Evolutionary conservation across 2,113 vertebrate genomes (phyloP), one percentile per base, ranked within the genome.

Genomic region (Zapornia atra): DNA sequence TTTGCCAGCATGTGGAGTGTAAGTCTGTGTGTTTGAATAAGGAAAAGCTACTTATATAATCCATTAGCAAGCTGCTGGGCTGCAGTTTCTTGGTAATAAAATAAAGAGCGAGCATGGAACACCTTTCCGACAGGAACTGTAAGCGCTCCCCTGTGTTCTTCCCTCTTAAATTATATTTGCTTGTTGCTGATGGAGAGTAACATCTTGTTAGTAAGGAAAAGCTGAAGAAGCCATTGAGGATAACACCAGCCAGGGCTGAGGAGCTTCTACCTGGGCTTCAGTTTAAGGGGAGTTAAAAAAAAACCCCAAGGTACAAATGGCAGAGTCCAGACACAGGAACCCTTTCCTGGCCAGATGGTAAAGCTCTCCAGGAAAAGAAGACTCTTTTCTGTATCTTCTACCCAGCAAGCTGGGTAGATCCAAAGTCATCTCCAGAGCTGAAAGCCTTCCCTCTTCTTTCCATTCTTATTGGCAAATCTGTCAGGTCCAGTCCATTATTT

Each of bases 51-150:
- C 86, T 80, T 65, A 33, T 0, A 10, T 17, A 86, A 46, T 5
- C 80, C 63, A 24, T 76, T 77, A 79, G 42, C 65, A 54, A 88
- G 88, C 86, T 92, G 94, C 86, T 78, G 70, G 71, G 5, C 81
- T 92, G 81, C 51, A 15, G 64, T 64, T 90, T 36, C 38, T 22
- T 31, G 42, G 78, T 38, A 64, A 70, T 5, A 4, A 38, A 65
- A 33, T 40, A 15, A 84, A 71, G 38, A 80, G 34, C 8, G 14
- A 53, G 31, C 12, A 5, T 29, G 56, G 82, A 33, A 25, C 40
- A 21, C 64, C 90, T 71, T 90, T 68, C 63, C 70, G 36, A 36
- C 73, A 25, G 64, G 15, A 40, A 21, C 78, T 71, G 88, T 51
- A 38, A 26, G 3, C 36, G 57, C 11, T 53, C 61, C 6, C 48